Base-by-base conservation (phyloP, 2,888 invertebrate genomes). In the Pemphredon lugubris region DNA sequence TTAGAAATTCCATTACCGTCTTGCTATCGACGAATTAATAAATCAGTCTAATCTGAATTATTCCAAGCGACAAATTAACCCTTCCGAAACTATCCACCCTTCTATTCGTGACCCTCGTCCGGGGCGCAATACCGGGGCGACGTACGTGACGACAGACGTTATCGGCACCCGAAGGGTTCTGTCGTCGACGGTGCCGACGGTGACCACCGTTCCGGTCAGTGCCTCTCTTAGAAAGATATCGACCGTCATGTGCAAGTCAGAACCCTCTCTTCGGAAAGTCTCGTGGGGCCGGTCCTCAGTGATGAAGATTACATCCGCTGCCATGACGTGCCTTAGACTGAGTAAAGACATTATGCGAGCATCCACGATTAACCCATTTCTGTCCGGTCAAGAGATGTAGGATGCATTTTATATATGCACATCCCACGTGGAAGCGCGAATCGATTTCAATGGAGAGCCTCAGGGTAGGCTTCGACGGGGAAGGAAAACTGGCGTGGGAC, bases 221-320 rank as follows among this genome's bases (percentile, higher is more conserved):
- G 96, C 95, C 85, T 96, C 94, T 79, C 93, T 91, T 48, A 96
- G 89, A 55, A 92, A 91, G 45, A 96, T 92, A 2, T 91, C 88
- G 51, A 91, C 91, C 0, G 90, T 90, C 87, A 94, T 93, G 6
- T 93, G 86, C 34, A 96, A 90, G 89, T 96, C 93, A 79, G 94
- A 92, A 0, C 93, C 93, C 34, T 94, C 93, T 57, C 95, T 91
- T 30, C 91, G 87, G 87, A 93, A 96, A 0, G 90, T 89, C 0
- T 93, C 92, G 84, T 96, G 94, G 0, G 93, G 93, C 64, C 93
- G 92, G 77, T 96, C 95, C 87, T 94, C 93, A 0, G 93, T 93
- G 58, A 94, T 91, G 84, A 96, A 95, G 68, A 95, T 91, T 0
- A 96, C 93, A 86, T 96, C 95, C 21, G 95, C 95, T 88, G 89